Evolutionary conservation across 2,888 invertebrate species (phyloP).

Genomic region (Ichneumoninae sp.): DNA sequence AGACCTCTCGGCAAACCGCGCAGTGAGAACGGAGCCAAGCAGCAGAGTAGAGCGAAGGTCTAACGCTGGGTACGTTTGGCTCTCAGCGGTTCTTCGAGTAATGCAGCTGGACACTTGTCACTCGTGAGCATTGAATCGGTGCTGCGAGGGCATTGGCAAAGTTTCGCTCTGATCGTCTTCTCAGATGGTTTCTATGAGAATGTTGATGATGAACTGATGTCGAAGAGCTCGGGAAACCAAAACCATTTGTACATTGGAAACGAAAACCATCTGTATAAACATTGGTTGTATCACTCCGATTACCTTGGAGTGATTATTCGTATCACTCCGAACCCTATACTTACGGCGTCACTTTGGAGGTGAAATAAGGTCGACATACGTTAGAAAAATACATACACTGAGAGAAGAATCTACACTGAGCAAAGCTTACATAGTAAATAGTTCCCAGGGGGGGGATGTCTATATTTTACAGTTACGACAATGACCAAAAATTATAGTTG

Average conservation of each 20-base stretch:
- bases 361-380: too few species aligned
- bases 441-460: too few species aligned
- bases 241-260: neutral
- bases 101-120: conserved; percentile 60
- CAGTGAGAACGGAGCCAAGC: conserved; percentile 13
- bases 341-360: neutral
- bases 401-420: too few species aligned
- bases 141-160: conserved; percentile 43
- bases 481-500: too few species aligned
- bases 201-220: conserved; percentile 14
- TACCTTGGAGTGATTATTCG: too few species aligned
- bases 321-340: too few species aligned
- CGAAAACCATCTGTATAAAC: neutral
- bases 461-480: too few species aligned
- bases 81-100: conserved; percentile 14
- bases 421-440: too few species aligned
- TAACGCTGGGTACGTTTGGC: conserved; percentile 17
- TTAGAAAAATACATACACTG: too few species aligned
- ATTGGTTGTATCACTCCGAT: too few species aligned
- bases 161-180: neutral
- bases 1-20: conserved; percentile 33
- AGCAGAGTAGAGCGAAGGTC: conserved; percentile 45
- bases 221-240: neutral
- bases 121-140: conserved; percentile 51
- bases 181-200: neutral